These are phyloP conservation scores for Phalera bucephala DNA, from an alignment of 2,888 invertebrate species.

Conservation along the genomic window DNA sequence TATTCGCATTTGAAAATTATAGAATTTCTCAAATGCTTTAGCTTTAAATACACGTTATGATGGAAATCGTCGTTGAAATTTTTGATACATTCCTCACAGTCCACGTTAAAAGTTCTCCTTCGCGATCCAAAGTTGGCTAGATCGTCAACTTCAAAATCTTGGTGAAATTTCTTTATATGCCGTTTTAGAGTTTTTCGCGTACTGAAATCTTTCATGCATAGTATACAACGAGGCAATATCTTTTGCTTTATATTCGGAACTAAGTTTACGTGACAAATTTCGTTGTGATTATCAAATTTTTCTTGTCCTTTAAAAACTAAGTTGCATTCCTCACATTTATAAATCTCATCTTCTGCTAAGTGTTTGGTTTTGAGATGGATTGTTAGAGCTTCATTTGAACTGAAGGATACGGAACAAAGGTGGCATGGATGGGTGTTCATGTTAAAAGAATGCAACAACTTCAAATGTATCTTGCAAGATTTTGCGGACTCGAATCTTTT, in stretches of 20 bases:
- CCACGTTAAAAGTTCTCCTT: slow-evolving; percentile 38
- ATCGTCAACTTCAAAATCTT: slow-evolving; percentile 58
- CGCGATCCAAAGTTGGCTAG: slow-evolving; percentile 49
- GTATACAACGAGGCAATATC: slow-evolving; percentile 51
- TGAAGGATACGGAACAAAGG: slow-evolving; percentile 60
- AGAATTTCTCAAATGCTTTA: slow-evolving; percentile 47
- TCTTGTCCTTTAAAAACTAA: slow-evolving; percentile 60
- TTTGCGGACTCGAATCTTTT: slow-evolving; percentile 70
- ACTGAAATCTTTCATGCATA: slow-evolving; percentile 71
- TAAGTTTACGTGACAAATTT: slow-evolving; percentile 37
- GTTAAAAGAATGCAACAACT: slow-evolving; percentile 62
- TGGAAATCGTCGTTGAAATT: slow-evolving; percentile 52
- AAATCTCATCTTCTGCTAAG: slow-evolving; percentile 60
- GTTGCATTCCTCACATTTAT: slow-evolving; percentile 67
- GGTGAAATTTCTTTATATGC: slow-evolving; percentile 67
- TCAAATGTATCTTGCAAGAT: slow-evolving; percentile 68
- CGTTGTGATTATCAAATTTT: slow-evolving; percentile 59
- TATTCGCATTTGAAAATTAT: slow-evolving; percentile 54
- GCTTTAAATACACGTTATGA: slow-evolving; percentile 39
- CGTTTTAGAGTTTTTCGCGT: slow-evolving; percentile 63
- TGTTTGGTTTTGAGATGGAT: slow-evolving; percentile 61
- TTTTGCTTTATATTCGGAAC: slow-evolving; percentile 40
- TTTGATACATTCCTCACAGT: slow-evolving; percentile 60
- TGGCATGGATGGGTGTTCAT: slow-evolving; percentile 66
- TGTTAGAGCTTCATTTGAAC: slow-evolving; percentile 49